These are phyloP conservation scores for Amblyjoppa fuscipennis DNA, from an alignment of 2,888 invertebrate genomes.

Conservation along the genomic window DNA sequence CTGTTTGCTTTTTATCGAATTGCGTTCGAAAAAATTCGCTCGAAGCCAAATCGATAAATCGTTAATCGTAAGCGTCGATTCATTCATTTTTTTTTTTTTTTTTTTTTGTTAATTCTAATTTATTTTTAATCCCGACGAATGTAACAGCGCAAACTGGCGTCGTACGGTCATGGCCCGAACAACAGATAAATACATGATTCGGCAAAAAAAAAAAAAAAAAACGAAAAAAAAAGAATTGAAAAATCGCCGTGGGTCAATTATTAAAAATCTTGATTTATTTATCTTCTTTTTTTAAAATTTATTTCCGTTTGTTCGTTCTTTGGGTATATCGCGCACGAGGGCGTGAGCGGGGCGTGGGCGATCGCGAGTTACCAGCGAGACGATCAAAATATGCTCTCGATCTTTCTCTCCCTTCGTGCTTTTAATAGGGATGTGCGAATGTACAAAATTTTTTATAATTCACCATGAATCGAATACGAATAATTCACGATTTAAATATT, in stretches of 20 bases:
- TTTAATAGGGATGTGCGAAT: background rate
- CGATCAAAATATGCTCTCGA: conserved; percentile 11
- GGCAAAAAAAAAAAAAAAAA: conserved; percentile 15
- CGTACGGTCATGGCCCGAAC: conserved; percentile 13
- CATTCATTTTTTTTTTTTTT: background rate
- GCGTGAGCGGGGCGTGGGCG: conserved; percentile 11
- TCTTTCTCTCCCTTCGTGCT: background rate
- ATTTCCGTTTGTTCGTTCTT: conserved; percentile 20
- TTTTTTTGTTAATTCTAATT: background rate
- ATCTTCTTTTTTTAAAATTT: background rate
- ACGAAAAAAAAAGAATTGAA: conserved; percentile 21
- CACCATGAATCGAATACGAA: too few species aligned
- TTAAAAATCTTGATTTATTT: conserved; percentile 24
- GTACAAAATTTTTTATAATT: too few species aligned
- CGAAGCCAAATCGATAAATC: background rate
- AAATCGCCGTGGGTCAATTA: conserved; percentile 3
- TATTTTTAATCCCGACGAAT: conserved; percentile 19
- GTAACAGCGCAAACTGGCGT: conserved; percentile 41
- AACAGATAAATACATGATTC: conserved; percentile 24
- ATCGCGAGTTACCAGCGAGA: conserved; percentile 22
- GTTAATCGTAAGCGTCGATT: conserved; percentile 35
- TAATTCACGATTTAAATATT: too few species aligned
- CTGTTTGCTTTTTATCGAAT: background rate
- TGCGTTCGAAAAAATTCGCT: background rate
- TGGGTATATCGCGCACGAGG: conserved; percentile 8